These are phyloP conservation scores for Tridacna crocea DNA, from an alignment of 2,888 invertebrate species.

Conservation along the genomic window DNA sequence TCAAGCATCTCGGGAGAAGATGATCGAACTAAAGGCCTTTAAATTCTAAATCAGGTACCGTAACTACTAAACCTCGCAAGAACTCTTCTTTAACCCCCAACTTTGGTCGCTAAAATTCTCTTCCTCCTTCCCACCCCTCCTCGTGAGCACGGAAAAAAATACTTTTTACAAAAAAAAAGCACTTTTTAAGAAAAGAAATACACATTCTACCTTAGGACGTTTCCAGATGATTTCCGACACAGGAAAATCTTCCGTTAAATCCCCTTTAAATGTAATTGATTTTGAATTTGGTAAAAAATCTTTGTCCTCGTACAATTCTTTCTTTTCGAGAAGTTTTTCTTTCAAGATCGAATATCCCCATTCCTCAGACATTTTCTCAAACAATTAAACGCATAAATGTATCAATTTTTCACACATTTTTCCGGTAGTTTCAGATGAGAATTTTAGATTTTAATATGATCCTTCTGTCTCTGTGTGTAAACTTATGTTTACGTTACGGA, in stretches of 20 bases:
- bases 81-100: no score
- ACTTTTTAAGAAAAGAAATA: neutral
- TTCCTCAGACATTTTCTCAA: slow-evolving; percentile 28
- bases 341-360: slow-evolving; percentile 45
- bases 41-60: no score
- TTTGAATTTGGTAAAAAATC: slow-evolving; percentile 92
- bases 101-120: no score
- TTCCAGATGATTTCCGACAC: slow-evolving; percentile 93
- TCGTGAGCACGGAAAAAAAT: no score
- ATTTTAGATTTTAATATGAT: neutral
- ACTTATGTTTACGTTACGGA: neutral
- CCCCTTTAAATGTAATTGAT: slow-evolving; percentile 91
- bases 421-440: neutral
- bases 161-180: neutral
- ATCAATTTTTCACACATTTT: neutral
- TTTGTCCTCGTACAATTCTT: slow-evolving; percentile 93
- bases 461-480: neutral
- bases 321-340: slow-evolving; percentile 59
- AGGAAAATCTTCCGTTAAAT: slow-evolving; percentile 90
- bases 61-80: no score
- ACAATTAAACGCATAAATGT: neutral
- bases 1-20: no score
- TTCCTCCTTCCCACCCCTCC: no score
- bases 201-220: slow-evolving; percentile 88
- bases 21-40: no score